Percentiles rank a stretch among this genome's conserved stretches.
phyloP scores from a whole-genome alignment of 1,140 invertebrate species.

The Patella vulgata region DNA sequence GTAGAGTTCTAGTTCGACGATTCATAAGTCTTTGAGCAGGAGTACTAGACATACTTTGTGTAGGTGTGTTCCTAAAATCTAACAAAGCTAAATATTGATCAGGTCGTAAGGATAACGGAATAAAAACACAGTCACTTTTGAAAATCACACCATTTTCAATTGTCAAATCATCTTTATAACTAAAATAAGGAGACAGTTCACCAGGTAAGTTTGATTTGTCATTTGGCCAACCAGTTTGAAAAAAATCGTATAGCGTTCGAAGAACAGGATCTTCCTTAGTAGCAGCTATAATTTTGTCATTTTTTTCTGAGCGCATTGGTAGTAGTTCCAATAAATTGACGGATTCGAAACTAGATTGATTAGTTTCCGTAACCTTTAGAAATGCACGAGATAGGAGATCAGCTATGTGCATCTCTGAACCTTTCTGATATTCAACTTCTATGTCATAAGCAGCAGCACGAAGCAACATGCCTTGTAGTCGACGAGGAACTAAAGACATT shows the following conservation, averaged over 20 bases:
- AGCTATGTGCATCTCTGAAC: conserved; percentile 7
- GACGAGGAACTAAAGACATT: not conserved
- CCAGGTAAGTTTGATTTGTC: too few species aligned
- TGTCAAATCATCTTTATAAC: not conserved
- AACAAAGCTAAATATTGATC: conserved; percentile 1
- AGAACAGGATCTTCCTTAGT: not conserved
- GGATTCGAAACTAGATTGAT: not conserved
- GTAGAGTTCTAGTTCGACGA: conserved; percentile 2
- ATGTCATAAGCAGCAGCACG: too few species aligned
- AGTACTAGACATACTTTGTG: not conserved
- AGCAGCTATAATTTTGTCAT: not conserved
- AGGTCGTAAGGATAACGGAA: not conserved
- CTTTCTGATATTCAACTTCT: not conserved
- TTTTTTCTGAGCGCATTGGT: not conserved
- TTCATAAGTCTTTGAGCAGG: conserved; percentile 7
- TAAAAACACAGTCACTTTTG: conserved; percentile 3
- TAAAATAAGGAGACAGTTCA: not conserved
- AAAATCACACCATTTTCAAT: conserved; percentile 5
- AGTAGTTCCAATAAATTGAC: not conserved
- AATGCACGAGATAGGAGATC: not conserved
- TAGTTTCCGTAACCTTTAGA: not conserved
- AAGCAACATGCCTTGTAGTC: too few species aligned
- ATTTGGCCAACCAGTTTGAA: too few species aligned
- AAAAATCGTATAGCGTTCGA: not conserved
- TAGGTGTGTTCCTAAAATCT: conserved; percentile 8